phyloP scores from a whole-genome alignment of 2,113 vertebrate genomes.

The Pelecanus crispus region DNA sequence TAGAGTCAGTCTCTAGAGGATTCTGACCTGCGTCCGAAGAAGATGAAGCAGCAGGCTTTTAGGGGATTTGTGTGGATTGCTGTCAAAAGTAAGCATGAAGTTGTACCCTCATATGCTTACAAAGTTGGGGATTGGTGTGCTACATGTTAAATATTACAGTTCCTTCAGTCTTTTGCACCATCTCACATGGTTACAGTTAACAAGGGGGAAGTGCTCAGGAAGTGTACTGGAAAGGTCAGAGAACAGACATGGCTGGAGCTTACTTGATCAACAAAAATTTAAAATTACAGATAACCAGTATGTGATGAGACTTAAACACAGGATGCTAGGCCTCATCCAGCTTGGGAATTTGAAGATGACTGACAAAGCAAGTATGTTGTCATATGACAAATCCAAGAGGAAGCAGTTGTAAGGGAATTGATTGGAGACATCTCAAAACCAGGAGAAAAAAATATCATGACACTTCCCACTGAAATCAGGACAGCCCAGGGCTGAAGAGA shows the following conservation, averaged over 20 bases:
- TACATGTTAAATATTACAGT: background rate
- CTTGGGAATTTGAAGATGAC: background rate
- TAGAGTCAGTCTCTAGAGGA: background rate
- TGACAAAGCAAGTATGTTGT: background rate
- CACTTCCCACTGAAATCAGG: background rate
- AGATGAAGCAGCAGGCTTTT: background rate
- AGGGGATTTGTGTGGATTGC: background rate
- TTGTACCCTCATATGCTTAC: background rate
- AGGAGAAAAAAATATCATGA: background rate
- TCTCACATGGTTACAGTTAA: background rate
- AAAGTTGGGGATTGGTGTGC: background rate
- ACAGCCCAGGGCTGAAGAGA: background rate
- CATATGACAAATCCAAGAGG: background rate
- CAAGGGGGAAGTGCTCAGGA: background rate
- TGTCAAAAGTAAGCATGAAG: background rate
- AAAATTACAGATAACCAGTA: background rate
- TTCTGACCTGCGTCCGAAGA: background rate
- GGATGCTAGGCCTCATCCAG: background rate
- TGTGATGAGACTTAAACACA: background rate
- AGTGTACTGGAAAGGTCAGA: background rate
- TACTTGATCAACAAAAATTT: background rate
- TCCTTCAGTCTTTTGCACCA: background rate
- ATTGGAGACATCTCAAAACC: background rate
- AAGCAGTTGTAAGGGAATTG: background rate
- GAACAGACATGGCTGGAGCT: background rate